These are phyloP conservation scores for Campoletis raptor DNA, from an alignment of 2,888 invertebrate genomes.

Conservation along the genomic window DNA sequence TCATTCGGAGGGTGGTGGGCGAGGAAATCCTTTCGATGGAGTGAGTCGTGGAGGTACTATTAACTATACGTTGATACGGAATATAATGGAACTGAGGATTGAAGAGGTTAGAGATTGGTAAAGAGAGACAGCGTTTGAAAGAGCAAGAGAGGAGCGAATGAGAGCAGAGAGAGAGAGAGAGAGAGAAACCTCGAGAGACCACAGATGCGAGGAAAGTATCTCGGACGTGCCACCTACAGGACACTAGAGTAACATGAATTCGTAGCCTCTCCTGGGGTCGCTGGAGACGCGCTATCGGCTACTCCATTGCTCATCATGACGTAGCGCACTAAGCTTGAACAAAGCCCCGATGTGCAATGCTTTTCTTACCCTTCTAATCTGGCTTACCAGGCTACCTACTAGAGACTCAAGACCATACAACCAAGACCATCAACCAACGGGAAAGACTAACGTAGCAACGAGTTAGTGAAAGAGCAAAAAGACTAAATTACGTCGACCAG, in stretches of 20 bases:
- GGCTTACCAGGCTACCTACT: constrained; percentile 71
- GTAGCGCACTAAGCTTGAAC: constrained; percentile 76
- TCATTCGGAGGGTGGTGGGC: constrained; percentile 18
- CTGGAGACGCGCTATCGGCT: constrained; percentile 79
- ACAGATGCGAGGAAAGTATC: constrained; percentile 59
- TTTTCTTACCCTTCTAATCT: constrained; percentile 82
- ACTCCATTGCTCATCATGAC: constrained; percentile 80
- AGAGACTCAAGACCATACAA: constrained; percentile 37
- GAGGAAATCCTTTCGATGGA: constrained; percentile 42
- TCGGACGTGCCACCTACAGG: constrained; percentile 32
- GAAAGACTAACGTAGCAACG: constrained; percentile 45
- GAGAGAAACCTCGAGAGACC: constrained; percentile 48
- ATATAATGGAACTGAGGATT: constrained; percentile 66
- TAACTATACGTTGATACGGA: constrained; percentile 42
- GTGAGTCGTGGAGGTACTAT: constrained; percentile 27
- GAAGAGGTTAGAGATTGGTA: constrained; percentile 45
- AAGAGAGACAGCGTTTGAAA: constrained; percentile 31
- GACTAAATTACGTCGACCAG: constrained; percentile 74
- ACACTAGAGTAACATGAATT: constrained; percentile 61
- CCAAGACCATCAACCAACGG: constrained; percentile 28
- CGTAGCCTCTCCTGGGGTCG: constrained; percentile 75
- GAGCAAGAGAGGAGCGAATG: constrained; percentile 18
- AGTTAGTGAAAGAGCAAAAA: constrained; percentile 48
- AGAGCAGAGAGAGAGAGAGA: constrained; percentile 33
- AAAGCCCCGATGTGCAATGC: constrained; percentile 78